Conservation (phyloP, 1,140 invertebrate species). For the Euschistus heros region DNA sequence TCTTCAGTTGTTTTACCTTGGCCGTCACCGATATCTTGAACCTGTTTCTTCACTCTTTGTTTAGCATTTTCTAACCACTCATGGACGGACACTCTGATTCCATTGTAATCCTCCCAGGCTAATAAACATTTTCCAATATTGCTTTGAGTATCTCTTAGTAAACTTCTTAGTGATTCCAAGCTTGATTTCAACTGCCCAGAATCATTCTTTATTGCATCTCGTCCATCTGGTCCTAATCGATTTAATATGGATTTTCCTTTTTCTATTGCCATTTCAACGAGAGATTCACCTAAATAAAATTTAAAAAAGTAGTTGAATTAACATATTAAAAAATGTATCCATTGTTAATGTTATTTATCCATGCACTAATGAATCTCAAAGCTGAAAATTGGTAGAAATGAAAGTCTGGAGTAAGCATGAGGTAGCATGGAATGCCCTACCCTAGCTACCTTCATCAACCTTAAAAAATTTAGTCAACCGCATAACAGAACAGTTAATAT, state of each 20-base stretch:
- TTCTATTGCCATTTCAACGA: constrained; percentile 63
- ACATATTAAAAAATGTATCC: too few species aligned
- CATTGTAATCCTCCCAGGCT: constrained; percentile 75
- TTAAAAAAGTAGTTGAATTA: too few species aligned
- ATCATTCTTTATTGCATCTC: constrained; percentile 73
- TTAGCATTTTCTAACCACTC: constrained; percentile 52
- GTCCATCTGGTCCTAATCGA: constrained; percentile 75
- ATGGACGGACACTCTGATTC: constrained; percentile 61
- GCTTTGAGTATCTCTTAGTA: constrained; percentile 66
- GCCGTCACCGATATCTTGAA: constrained; percentile 42
- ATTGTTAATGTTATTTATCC: too few species aligned
- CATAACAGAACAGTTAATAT: too few species aligned
- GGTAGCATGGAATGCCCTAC: too few species aligned
- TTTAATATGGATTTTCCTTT: constrained; percentile 65
- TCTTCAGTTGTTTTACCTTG: constrained; percentile 74
- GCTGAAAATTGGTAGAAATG: too few species aligned
- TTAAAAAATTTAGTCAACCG: too few species aligned
- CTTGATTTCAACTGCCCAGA: constrained; percentile 72
- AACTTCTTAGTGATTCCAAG: constrained; percentile 75
- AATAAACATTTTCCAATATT: constrained; percentile 67
- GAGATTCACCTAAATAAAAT: constrained; percentile 44
- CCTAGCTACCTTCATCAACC: too few species aligned
- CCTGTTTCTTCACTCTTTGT: constrained; percentile 32
- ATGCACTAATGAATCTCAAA: too few species aligned
- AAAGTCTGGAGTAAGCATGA: too few species aligned